Evolutionary conservation across 2,888 invertebrate species (phyloP).

Genomic region (Acanthopleura granulata): DNA sequence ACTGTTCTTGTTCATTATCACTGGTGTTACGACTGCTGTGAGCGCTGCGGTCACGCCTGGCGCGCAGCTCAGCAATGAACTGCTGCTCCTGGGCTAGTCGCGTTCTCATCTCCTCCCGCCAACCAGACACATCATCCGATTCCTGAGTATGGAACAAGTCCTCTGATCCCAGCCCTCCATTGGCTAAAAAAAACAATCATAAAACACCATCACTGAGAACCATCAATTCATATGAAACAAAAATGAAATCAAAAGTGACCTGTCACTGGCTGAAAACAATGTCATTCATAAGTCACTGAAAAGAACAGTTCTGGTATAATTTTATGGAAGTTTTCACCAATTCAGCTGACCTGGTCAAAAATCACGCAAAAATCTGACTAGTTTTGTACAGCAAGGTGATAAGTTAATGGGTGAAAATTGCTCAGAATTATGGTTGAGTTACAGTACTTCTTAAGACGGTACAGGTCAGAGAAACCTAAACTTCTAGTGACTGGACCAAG

Average conservation of each 20-base stretch:
- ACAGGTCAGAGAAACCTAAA: too few species aligned
- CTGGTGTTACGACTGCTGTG: constrained; percentile 53
- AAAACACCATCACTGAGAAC: too few species aligned
- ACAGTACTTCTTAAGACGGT: too few species aligned
- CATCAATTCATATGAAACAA: background rate
- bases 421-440: too few species aligned
- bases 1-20: constrained; percentile 46
- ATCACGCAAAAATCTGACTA: too few species aligned
- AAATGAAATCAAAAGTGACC: background rate
- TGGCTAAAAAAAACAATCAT: background rate
- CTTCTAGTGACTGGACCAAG: too few species aligned
- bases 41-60: constrained; percentile 45
- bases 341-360: too few species aligned
- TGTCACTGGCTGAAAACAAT: constrained; percentile 23
- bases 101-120: constrained; percentile 63
- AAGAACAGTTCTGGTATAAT: too few species aligned
- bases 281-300: too few species aligned
- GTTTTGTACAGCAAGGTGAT: too few species aligned
- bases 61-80: constrained; percentile 60
- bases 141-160: constrained; percentile 28
- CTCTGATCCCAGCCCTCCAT: background rate
- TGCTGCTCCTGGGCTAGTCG: constrained; percentile 61
- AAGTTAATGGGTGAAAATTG: too few species aligned
- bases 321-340: too few species aligned
- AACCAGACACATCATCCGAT: constrained; percentile 59